Evolutionary conservation across 1,140 invertebrate species (phyloP).

Genomic region (Hyles euphorbiae): DNA sequence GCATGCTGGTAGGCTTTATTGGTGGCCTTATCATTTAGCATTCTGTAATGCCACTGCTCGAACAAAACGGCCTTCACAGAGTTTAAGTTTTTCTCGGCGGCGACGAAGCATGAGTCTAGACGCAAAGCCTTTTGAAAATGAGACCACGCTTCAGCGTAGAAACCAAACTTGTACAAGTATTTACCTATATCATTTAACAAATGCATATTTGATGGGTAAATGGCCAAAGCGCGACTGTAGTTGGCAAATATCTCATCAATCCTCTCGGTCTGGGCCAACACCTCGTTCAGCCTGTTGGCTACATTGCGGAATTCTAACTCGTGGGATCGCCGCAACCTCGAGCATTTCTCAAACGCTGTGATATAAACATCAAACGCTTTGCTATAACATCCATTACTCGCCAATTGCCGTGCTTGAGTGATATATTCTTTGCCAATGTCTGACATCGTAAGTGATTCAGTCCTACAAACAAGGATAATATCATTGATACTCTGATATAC

Average conservation of each 20-base stretch:
- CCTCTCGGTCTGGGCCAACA: slow-evolving; percentile 30
- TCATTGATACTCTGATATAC: neutral
- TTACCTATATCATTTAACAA: slow-evolving; percentile 57
- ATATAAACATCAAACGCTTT: slow-evolving; percentile 58
- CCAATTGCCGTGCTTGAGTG: slow-evolving; percentile 35
- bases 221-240: slow-evolving; percentile 41
- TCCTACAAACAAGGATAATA: slow-evolving; percentile 1
- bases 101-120: slow-evolving; percentile 41
- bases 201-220: slow-evolving; percentile 48
- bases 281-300: slow-evolving; percentile 33
- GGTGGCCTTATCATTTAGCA: slow-evolving; percentile 85
- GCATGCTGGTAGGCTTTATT: slow-evolving; percentile 81
- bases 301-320: slow-evolving; percentile 46
- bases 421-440: slow-evolving; percentile 33
- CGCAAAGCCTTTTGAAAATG: slow-evolving; percentile 54
- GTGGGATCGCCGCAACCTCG: slow-evolving; percentile 29
- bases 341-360: slow-evolving; percentile 48
- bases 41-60: slow-evolving; percentile 88
- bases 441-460: slow-evolving; percentile 18
- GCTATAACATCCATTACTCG: slow-evolving; percentile 29
- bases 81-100: slow-evolving; percentile 64
- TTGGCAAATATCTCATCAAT: slow-evolving; percentile 54
- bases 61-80: slow-evolving; percentile 72
- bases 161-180: slow-evolving; percentile 51
- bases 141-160: slow-evolving; percentile 49